Evolutionary conservation across 2,113 vertebrate genomes (phyloP).

Genomic region (Glareola pratincola): DNA sequence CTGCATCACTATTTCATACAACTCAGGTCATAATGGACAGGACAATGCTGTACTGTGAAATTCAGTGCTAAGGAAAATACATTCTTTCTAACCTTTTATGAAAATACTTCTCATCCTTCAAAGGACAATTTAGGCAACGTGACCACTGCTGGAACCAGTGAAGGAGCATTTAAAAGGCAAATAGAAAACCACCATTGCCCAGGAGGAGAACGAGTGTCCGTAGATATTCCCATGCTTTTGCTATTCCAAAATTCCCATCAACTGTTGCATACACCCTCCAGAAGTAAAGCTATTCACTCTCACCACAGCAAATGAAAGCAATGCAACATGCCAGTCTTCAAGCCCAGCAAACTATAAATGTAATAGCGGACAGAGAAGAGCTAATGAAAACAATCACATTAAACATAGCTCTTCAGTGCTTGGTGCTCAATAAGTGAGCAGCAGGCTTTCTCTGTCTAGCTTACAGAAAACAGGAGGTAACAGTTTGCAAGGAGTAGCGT

Average conservation of each 20-base stretch:
- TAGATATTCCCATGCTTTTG: not conserved
- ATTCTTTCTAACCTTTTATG: slow-evolving; percentile 46
- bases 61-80: slow-evolving; percentile 39
- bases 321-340: slow-evolving; percentile 79
- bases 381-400: slow-evolving; percentile 98
- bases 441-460: slow-evolving; percentile 85
- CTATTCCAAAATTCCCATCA: slow-evolving; percentile 40
- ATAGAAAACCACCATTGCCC: not conserved
- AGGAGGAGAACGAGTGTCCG: not conserved
- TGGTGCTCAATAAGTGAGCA: slow-evolving; percentile 94
- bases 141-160: not conserved
- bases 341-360: slow-evolving; percentile 81
- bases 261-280: slow-evolving; percentile 31
- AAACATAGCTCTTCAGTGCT: slow-evolving; percentile 89
- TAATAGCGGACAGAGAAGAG: slow-evolving; percentile 85
- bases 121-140: not conserved
- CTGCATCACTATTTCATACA: slow-evolving; percentile 45
- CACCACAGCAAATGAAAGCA: slow-evolving; percentile 74
- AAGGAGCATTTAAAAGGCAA: slow-evolving; percentile 31
- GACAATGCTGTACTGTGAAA: slow-evolving; percentile 26
- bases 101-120: slow-evolving; percentile 50
- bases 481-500: slow-evolving; percentile 87
- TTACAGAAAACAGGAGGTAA: slow-evolving; percentile 94
- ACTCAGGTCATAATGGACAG: slow-evolving; percentile 36
- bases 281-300: slow-evolving; percentile 61